Percentiles rank a stretch among this genome's conserved stretches.
Evolutionary conservation across 2,888 invertebrate genomes (phyloP).

Genomic region (Hanleya hanleyi): DNA sequence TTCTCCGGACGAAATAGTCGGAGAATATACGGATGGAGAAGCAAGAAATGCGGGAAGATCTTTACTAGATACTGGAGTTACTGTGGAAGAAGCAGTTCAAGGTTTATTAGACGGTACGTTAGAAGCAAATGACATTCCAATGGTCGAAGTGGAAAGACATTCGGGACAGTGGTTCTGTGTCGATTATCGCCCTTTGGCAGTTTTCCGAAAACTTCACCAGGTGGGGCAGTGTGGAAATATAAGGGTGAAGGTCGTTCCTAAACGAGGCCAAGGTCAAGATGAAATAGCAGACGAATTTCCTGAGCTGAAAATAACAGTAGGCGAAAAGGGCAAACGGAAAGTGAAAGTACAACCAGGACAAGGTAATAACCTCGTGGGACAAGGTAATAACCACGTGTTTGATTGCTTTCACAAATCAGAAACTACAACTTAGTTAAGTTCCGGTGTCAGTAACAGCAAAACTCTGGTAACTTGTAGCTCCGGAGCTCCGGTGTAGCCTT

Average conservation of each 20-base stretch:
- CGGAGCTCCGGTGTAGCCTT: too few species aligned
- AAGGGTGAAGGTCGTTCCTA: not conserved
- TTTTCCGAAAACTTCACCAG: slow-evolving; percentile 1
- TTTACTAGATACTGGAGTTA: not conserved
- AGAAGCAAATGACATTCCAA: not conserved
- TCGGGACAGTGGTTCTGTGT: slow-evolving; percentile 1
- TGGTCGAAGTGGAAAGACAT: slow-evolving; percentile 4
- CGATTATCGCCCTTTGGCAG: not conserved
- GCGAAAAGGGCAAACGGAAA: not conserved
- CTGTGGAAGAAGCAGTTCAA: not conserved
- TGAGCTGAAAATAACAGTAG: not conserved
- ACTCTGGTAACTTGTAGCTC: too few species aligned
- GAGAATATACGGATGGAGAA: not conserved
- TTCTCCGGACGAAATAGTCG: not conserved
- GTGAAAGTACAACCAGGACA: not conserved
- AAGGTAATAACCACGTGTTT: too few species aligned
- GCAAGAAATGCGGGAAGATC: too few species aligned
- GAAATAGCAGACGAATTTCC: slow-evolving; percentile 1
- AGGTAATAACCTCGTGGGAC: too few species aligned
- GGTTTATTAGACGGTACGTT: not conserved
- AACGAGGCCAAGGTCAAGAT: not conserved
- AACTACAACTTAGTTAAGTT: too few species aligned
- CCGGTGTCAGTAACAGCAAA: too few species aligned
- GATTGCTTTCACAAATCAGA: too few species aligned
- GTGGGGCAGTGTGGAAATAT: not conserved